Evolutionary conservation across 2,113 vertebrate genomes (phyloP).

Genomic region (Tichodroma muraria): DNA sequence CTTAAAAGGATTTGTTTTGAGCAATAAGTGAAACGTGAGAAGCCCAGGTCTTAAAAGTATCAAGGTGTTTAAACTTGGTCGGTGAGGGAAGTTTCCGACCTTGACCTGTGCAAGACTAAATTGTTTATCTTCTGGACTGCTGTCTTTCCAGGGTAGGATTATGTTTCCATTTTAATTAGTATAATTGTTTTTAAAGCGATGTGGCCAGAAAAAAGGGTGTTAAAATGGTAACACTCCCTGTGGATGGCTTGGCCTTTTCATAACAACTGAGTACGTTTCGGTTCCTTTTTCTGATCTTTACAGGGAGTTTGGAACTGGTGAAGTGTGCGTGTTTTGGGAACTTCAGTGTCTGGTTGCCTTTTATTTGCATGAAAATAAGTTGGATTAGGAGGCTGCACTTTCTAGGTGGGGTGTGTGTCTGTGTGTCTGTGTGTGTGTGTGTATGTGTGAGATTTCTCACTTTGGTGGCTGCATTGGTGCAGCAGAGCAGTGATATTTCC

Average conservation of each 20-base stretch:
- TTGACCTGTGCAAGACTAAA: slow-evolving; percentile 28
- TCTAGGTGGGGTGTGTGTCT: neutral
- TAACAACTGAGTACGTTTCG: neutral
- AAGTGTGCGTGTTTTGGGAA: neutral
- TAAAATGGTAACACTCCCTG: neutral
- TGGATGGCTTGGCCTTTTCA: neutral
- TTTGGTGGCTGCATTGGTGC: neutral
- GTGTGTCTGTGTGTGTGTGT: neutral
- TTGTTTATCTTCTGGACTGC: slow-evolving; percentile 24
- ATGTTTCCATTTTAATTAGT: neutral
- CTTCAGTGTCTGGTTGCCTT: neutral
- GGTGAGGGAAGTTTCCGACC: neutral
- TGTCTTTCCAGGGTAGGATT: neutral
- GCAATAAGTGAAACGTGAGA: slow-evolving; percentile 23
- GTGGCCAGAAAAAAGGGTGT: neutral
- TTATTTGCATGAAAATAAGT: neutral
- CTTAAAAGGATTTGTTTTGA: slow-evolving; percentile 62
- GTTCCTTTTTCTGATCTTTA: neutral
- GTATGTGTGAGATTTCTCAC: neutral
- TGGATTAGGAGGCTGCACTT: neutral
- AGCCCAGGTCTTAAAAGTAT: slow-evolving; percentile 21
- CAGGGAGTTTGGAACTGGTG: neutral
- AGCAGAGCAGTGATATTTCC: neutral
- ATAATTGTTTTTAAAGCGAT: neutral
- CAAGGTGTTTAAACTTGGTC: slow-evolving; percentile 51